These are phyloP conservation scores for Zosterops lateralis DNA, from an alignment of 2,113 vertebrate genomes.

Conservation along the genomic window DNA sequence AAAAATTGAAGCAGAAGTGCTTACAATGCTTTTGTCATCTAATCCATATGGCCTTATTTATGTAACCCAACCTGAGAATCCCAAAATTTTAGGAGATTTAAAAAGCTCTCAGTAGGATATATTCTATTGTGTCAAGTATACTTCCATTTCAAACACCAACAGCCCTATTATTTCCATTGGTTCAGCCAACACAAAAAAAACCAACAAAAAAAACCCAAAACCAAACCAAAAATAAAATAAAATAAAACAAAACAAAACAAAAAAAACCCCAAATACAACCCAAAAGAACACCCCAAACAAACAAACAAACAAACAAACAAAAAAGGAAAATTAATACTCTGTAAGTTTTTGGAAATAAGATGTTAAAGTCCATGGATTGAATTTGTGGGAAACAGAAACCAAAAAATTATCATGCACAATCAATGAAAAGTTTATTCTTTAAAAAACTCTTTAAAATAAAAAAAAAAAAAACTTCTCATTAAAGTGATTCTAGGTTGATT, in stretches of 20 bases:
- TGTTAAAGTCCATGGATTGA: not conserved
- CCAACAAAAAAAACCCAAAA: no score
- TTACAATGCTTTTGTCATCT: not conserved
- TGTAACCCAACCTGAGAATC: fast-evolving
- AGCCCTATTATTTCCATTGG: not conserved
- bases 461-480: conserved; percentile 4
- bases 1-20: not conserved
- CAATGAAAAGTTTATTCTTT: not conserved
- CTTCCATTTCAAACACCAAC: not conserved
- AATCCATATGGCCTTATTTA: not conserved
- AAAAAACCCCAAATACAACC: no score
- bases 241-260: no score
- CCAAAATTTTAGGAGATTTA: not conserved
- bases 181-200: not conserved
- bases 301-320: no score
- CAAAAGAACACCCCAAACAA: no score
- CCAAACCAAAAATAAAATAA: no score
- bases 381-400: not conserved
- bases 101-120: not conserved
- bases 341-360: not conserved
- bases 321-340: not conserved
- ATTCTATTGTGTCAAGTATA: not conserved
- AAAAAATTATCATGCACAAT: not conserved
- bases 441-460: not conserved
- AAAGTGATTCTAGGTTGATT: conserved; percentile 69